Conservation (phyloP, 2,113 vertebrate species). For the Anolis sagrei region DNA sequence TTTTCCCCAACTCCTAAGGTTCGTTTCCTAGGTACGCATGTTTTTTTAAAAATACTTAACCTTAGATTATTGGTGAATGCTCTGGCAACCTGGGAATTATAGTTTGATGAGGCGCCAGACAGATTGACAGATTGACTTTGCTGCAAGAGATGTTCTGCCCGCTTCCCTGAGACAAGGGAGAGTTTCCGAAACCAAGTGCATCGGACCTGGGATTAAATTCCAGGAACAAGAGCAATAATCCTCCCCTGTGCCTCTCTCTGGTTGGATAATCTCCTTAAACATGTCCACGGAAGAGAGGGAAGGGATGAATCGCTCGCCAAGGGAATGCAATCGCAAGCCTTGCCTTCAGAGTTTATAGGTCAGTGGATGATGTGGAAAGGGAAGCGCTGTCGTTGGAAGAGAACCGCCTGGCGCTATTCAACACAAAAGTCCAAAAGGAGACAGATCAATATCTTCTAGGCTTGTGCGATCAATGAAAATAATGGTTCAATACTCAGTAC, state of each 20-base stretch:
- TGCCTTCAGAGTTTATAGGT: neutral
- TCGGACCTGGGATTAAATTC: neutral
- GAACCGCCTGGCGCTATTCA: neutral
- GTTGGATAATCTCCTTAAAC: constrained; percentile 8
- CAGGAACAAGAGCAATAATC: neutral
- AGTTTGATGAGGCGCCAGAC: too few relatives aligned
- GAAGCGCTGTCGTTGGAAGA: neutral
- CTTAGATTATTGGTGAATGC: too few relatives aligned
- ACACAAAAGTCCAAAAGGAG: neutral
- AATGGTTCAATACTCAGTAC: too few relatives aligned
- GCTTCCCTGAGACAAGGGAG: too few relatives aligned
- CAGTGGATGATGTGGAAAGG: neutral
- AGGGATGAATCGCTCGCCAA: neutral
- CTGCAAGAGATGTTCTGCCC: too few relatives aligned
- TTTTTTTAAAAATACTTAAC: too few relatives aligned
- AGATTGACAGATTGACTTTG: too few relatives aligned
- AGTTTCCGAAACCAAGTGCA: neutral
- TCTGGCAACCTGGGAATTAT: too few relatives aligned
- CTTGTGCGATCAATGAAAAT: too few relatives aligned
- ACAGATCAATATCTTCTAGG: too few relatives aligned
- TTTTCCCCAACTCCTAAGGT: too few relatives aligned
- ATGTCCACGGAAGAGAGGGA: neutral
- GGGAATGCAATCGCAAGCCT: neutral
- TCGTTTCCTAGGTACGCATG: too few relatives aligned
- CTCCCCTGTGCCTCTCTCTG: neutral